Base-by-base conservation (phyloP, 64 coral and sea anemone genomes). In the Porites lutea region DNA sequence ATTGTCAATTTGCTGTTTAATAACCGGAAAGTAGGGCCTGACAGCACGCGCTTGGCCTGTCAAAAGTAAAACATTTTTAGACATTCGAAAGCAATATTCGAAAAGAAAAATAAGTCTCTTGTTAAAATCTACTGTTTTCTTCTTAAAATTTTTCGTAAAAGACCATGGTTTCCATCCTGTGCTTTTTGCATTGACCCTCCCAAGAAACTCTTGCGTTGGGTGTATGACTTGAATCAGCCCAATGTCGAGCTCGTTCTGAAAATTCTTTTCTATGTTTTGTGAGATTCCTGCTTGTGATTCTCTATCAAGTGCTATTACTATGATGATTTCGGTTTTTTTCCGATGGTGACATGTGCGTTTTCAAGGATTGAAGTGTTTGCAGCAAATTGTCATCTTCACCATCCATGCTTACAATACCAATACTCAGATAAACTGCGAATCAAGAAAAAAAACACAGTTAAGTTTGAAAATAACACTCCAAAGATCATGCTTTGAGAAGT, bases 141-240 rank as follows among this genome's bases (percentile, higher is more conserved):
- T 58, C 18, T 65, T 77, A 43, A 93, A 93, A 19, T 47, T 62
- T 5, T 86, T 15, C 0, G 82, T 82, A 48, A 75, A 68, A 0
- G 73, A 18, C 59, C 21, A 4, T 65, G 20, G 68, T 53, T 1
- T 50, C 74, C 73, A 82, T 63, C 11, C 82, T 61, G 21, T 62
- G 46, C 44, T 82, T 43, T 78, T 46, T 6, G 10, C 10, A 81
- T 61, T 74, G 18, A 86, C 47, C 27, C 21, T 61, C 52, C 53
- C 58, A 1, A 79, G 16, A 52, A 78, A 93, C 6, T 52, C 60
- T 6, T 9, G 6, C 15, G 82, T 87, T 2, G 64, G 82, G 4
- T 59, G 70, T 19, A 93, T 59, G 13, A 93, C 48, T 4, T 93
- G 91, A 46, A 93, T 47, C 3, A 93, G 48, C 11, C 91, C 82